These are phyloP conservation scores for Cyphomyrus discorhynchus DNA, from an alignment of 2,113 vertebrate genomes.

Conservation along the genomic window DNA sequence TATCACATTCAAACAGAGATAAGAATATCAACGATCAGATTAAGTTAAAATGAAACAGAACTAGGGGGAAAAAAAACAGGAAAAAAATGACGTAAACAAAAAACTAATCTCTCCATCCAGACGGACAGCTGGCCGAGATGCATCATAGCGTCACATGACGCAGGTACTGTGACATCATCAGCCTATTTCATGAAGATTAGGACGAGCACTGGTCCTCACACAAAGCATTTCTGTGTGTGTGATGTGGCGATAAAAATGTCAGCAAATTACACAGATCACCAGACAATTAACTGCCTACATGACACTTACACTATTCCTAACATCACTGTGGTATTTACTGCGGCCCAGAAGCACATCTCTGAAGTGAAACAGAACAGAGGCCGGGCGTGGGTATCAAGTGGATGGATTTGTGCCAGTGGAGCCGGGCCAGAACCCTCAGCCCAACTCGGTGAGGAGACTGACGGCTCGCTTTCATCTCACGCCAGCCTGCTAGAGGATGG, in stretches of 20 bases:
- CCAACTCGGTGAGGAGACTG: neutral
- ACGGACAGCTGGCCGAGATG: neutral
- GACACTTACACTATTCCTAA: neutral
- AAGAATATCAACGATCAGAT: neutral
- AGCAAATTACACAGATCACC: neutral
- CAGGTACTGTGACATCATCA: neutral
- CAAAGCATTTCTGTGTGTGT: neutral
- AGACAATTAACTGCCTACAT: neutral
- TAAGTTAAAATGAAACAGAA: neutral
- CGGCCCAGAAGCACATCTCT: neutral
- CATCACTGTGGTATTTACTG: neutral
- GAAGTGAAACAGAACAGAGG: neutral
- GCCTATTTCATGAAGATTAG: neutral
- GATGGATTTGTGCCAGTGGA: neutral
- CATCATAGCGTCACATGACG: neutral
- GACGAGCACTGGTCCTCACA: neutral
- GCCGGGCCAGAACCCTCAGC: neutral
- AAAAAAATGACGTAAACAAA: neutral
- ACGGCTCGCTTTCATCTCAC: slow-evolving; percentile 1
- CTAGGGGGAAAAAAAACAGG: neutral
- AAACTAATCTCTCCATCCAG: neutral
- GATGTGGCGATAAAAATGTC: neutral
- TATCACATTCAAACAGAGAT: neutral
- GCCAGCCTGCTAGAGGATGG: neutral
- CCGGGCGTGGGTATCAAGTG: neutral